Base-by-base conservation (phyloP, 1,140 invertebrate genomes). In the Dinothrombium tinctorium region DNA sequence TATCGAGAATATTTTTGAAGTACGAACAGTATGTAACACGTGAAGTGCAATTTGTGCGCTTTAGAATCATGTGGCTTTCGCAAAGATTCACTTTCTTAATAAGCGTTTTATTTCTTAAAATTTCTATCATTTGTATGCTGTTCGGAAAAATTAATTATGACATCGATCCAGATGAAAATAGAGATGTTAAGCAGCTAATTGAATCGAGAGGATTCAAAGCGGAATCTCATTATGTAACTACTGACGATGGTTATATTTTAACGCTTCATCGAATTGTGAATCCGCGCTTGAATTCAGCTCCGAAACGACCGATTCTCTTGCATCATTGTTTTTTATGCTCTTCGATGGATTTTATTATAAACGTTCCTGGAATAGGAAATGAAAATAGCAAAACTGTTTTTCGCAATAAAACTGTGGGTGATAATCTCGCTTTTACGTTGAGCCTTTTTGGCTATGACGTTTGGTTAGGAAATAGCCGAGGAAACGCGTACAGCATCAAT, bases 141-240 rank as follows among this genome's bases (percentile, higher is more conserved):
- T n/a, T n/a, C n/a, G n/a, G n/a, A n/a, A n/a, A n/a, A n/a, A n/a
- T n/a, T n/a, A 28, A 8, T 28, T 35, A 35, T 29, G 14, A 2
- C 5, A 12, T 12, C 15, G 44, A 45, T 45, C 44, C 44, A 20
- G 44, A 45, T 36, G 3, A 42, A 45, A 9, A 37, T 41, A 17
- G 43, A n/a, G 45, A 15, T 4, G 11, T 46, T 4, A 1, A n/a
- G 14, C 11, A 50, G 35, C 26, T 51, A 5, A 47, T 51, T 21
- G 20, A 36, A 5, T 47, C 41, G 23, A 50, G 47, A 29, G 76
- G 72, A 0, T 79, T 75, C 50, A 65, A 64, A 2, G 64, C 63
- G 0, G 72, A 76, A 55, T 59, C 59, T n/a, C 69, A 77, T 49
- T 49, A 62, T 0, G 59, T 41, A 15, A 40, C 31, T 12, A 41